Base-by-base conservation (phyloP, 92 coral and sea anemone genomes). In the Epizoanthus fatuus region DNA sequence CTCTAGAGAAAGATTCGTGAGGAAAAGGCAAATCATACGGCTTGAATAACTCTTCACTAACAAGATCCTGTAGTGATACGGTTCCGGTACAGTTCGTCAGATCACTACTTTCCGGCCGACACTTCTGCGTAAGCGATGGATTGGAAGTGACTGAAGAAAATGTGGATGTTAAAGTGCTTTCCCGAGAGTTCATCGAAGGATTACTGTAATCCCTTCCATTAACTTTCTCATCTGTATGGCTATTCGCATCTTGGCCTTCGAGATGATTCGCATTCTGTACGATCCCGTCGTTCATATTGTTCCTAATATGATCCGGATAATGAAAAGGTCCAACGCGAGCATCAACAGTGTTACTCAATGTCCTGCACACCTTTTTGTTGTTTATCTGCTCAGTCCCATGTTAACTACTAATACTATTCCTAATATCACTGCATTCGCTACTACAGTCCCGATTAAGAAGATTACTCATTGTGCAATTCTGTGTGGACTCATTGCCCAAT, bases 1-100 rank as follows among this genome's bases (percentile, higher is more conserved):
- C 70, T 44, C 39, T 77, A 7, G 69, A 59, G 57, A 77, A 77
- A 42, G 71, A 77, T 8, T 77, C 82, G 39, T 77, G 82, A 59
- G 82, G 82, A 42, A 77, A 77, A 60, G 82, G 82, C 8, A 77
- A 60, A 20, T 77, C 82, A 62, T 60, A 77, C 39, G 82, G 82
- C 16, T 62, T 59, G 37, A 77, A 77, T 5, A 69, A 37, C 63
- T 77, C 70, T 53, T 62, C 70, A 44, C 82, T 59, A 59, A 9
- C 13, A 60, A 60, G 22, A 17, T 62, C 69, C 52, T 19, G 69
- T 5, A 62, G 25, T 10, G 82, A 77, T 22, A 68, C 47, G 58
- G 59, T 65, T 20, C 51, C 7, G 0, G 82, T 77, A 44, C 58
- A 77, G 17, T 40, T 60, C 15, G 82, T 77, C 13, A 77, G 20